Evolutionary conservation across 1,140 invertebrate genomes (phyloP), one percentile per base, ranked within the genome.

Genomic region (Sycophaga agraensis): DNA sequence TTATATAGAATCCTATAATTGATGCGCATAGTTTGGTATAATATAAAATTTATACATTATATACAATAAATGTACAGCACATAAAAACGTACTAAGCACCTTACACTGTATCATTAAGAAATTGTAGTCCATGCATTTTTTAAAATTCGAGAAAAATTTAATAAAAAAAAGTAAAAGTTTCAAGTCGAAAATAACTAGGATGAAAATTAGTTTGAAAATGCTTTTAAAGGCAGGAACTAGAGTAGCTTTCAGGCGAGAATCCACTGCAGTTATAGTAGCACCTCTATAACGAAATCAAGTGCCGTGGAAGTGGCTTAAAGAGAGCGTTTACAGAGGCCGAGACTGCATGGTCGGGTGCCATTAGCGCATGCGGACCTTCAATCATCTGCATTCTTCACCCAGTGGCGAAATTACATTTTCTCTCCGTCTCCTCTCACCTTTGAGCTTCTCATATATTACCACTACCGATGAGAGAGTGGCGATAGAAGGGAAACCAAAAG

Each of bases 381-480:
- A 55, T 60, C 40, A 54, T 53, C 51, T 22, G 17, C 28, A 31
- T 55, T 55, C 40, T 62, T 62, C 45, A 21, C 22, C 8, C 34
- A 16, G 40, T 17, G 19, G 37, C 34, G n/a, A 56, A 62, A 56
- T 56, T 62, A 37, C 59, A 61, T 56, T 56, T 62, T 19, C 43
- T 12, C 35, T 42, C 53, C n/a, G 9, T 42, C 48, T 22, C 8
- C 21, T 35, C 34, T 55, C 28, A 48, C 45, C 34, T 55, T 49
- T 50, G 49, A 56, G 17, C 45, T 34, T 21, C 1, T 50, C 53
- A 35, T 19, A 55, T 42, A 53, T 50, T 53, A 59, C 42, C 9
- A 4, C n/a, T n/a, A n/a, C n/a, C 1, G 11, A 9, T 26, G 16
- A 48, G n/a, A 26, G 37, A 16, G 9, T 8, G n/a, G n/a, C n/a